phyloP scores from a whole-genome alignment of 2,113 vertebrate species.

The Struthio camelus region DNA sequence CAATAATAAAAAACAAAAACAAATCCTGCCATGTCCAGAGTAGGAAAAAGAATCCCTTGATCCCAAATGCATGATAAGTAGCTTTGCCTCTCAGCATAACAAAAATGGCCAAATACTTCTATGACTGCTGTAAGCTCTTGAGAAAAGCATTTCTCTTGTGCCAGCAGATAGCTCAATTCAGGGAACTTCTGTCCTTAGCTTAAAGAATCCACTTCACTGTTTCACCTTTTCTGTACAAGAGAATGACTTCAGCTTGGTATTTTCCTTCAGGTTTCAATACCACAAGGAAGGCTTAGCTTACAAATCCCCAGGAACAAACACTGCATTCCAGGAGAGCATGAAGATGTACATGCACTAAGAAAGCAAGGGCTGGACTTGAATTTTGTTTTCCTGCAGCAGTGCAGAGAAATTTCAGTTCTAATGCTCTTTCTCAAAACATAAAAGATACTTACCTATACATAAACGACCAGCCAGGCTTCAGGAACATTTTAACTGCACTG shows the following conservation, averaged over 20 bases:
- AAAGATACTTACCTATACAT: not conserved
- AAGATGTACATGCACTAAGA: not conserved
- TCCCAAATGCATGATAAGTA: conserved; percentile 4
- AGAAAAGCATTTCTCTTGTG: conserved; percentile 14
- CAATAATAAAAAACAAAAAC: not conserved
- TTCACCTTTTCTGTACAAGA: not conserved
- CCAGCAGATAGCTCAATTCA: not conserved
- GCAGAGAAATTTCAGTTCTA: not conserved
- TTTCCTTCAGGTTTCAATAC: conserved; percentile 6
- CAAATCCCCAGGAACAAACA: not conserved
- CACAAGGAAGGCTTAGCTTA: not conserved
- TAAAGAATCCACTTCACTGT: not conserved
- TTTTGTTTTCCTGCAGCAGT: not conserved
- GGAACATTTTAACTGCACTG: not conserved
- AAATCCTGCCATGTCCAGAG: conserved; percentile 8
- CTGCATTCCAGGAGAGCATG: not conserved
- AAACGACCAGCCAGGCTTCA: not conserved
- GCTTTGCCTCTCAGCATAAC: conserved; percentile 6
- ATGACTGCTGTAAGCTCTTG: not conserved
- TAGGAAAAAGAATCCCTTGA: conserved; percentile 28
- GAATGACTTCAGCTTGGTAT: not conserved
- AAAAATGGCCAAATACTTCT: conserved; percentile 20
- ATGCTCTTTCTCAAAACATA: not conserved
- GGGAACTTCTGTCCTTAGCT: not conserved
- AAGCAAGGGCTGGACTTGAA: not conserved